Conservation (phyloP, 2,888 invertebrate genomes). For the Mantis religiosa region DNA sequence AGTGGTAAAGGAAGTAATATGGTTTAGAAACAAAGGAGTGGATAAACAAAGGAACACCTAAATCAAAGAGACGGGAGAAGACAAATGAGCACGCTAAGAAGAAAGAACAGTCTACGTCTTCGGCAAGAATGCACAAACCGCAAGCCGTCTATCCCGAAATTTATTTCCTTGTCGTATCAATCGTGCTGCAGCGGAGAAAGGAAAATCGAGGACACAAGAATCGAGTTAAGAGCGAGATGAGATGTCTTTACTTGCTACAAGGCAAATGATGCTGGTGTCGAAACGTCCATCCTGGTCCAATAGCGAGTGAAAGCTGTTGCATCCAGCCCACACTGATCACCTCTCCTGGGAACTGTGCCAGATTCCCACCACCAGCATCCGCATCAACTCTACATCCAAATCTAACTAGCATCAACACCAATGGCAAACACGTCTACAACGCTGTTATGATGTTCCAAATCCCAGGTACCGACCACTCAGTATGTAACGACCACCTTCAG, state of each 20-base stretch:
- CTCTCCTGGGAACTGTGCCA: background rate
- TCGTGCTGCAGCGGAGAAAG: background rate
- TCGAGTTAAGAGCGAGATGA: background rate
- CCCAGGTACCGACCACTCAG: no score
- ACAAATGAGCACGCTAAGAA: background rate
- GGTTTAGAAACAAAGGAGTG: no score
- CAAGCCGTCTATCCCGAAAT: background rate
- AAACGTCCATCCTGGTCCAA: background rate
- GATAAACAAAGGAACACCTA: no score
- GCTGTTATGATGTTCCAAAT: no score
- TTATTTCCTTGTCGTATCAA: background rate
- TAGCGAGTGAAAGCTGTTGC: background rate
- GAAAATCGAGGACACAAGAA: background rate
- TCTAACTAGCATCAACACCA: no score
- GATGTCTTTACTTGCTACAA: background rate
- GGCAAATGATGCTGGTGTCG: background rate
- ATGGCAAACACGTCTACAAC: no score
- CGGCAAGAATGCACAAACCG: background rate
- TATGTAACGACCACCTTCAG: no score
- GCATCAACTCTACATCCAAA: background rate
- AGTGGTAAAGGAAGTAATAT: no score
- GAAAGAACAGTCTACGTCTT: background rate
- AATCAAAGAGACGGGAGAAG: background rate
- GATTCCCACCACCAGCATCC: background rate
- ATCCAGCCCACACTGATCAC: background rate